Evolutionary conservation across 2,888 invertebrate species (phyloP), one percentile per base, ranked within the genome.

Genomic region (Teleiodes luculella): DNA sequence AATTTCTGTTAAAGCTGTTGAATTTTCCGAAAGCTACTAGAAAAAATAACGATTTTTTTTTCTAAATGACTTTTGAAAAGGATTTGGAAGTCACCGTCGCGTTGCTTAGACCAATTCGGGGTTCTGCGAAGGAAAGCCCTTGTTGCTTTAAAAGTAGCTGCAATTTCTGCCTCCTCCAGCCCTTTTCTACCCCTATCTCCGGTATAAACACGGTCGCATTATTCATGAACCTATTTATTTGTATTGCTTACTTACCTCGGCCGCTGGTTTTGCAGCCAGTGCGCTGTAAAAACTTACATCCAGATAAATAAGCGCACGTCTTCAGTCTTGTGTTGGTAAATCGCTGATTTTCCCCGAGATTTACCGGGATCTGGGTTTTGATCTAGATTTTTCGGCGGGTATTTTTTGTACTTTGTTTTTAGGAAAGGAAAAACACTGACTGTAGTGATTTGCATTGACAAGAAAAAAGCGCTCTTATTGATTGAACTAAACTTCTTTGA

Each of bases 141-240:
- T n/a, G n/a, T n/a, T n/a, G n/a, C n/a, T n/a, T n/a, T n/a, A n/a
- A n/a, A n/a, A n/a, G n/a, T n/a, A n/a, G n/a, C 3, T 24, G 24
- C 24, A 4, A 4, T 24, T 41, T 10, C 14, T 28, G 14, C n/a
- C 37, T 50, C 39, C 39, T 50, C 7, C 3, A 50, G 8, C 24
- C 10, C 13, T 28, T 37, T 7, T 11, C 62, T 56, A 57, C 35
- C 45, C 57, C 55, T 61, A 13, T 39, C 6, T 45, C 18, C 37
- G 33, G 46, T 36, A 45, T 63, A 66, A 64, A 71, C 65, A 60
- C 65, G 59, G 59, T 67, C 67, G 81, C 72, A 84, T 86, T 86
- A 86, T 87, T 86, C 84, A 87, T 86, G 85, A 86, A 71, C 74
- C 83, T 78, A 86, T 86, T 86, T 86, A 85, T 84, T 82, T 75